Conservation (phyloP, 2,888 invertebrate species). For the Griposia aprilina region DNA sequence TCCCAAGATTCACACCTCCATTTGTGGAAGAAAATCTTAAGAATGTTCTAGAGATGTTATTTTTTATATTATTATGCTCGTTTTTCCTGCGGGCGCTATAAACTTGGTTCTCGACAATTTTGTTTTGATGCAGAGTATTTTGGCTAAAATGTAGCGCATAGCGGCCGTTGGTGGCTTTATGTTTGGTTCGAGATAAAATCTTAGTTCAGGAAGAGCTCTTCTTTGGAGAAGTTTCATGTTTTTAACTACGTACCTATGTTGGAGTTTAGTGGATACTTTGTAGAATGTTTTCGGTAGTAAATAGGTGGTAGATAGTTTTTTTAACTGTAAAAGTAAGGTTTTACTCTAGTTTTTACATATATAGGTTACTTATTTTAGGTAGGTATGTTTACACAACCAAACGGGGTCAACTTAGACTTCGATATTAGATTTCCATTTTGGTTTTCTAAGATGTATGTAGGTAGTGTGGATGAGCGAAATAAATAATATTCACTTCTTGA, state of each 20-base stretch:
- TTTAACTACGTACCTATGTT: slow-evolving; percentile 42
- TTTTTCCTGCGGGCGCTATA: slow-evolving; percentile 32
- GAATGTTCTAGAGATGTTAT: slow-evolving; percentile 28
- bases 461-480: too few relatives aligned
- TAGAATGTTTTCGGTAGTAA: background rate
- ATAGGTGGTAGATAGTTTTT: slow-evolving; percentile 4
- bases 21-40: slow-evolving; percentile 37
- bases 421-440: background rate
- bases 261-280: slow-evolving; percentile 5
- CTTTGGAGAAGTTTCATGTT: slow-evolving; percentile 40
- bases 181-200: slow-evolving; percentile 51
- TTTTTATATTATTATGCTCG: slow-evolving; percentile 21
- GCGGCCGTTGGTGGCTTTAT: slow-evolving; percentile 46
- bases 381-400: background rate
- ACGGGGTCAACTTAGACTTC: too few relatives aligned
- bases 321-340: background rate
- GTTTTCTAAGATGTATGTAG: too few relatives aligned
- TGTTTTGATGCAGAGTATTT: slow-evolving; percentile 45
- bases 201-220: slow-evolving; percentile 36
- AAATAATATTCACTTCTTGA: too few relatives aligned
- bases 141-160: slow-evolving; percentile 54
- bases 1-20: slow-evolving; percentile 60
- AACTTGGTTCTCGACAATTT: slow-evolving; percentile 41
- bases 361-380: background rate
- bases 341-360: background rate